phyloP scores from a whole-genome alignment of 1,140 invertebrate species.

The Psix sp. region DNA sequence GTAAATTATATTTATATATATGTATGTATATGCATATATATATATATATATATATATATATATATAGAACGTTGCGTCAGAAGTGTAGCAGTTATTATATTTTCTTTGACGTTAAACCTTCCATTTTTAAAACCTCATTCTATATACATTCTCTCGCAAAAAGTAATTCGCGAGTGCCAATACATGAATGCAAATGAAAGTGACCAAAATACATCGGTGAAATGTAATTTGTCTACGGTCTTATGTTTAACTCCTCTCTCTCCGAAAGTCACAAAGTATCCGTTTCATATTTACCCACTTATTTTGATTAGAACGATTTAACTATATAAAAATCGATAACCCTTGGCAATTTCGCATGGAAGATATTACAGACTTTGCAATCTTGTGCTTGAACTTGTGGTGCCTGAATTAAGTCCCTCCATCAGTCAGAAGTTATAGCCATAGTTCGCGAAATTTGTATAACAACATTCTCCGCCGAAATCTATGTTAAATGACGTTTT shows the following conservation, averaged over 20 bases:
- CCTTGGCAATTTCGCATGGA: conserved; percentile 36
- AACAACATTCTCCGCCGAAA: conserved; percentile 27
- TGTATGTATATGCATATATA: no score
- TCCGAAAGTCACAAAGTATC: conserved; percentile 25
- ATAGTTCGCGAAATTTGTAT: conserved; percentile 13
- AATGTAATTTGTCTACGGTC: conserved; percentile 22
- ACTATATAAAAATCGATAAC: conserved; percentile 45
- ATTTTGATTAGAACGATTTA: conserved; percentile 24
- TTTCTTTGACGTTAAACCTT: conserved; percentile 41
- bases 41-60: conserved; percentile 27
- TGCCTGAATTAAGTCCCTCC: conserved; percentile 42
- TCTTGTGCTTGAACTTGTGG: conserved; percentile 27
- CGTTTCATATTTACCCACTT: conserved; percentile 25
- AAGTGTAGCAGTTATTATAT: conserved; percentile 29
- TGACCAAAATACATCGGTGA: conserved; percentile 25
- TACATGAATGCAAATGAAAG: conserved; percentile 19
- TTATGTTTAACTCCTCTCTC: conserved; percentile 12
- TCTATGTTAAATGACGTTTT: conserved; percentile 10
- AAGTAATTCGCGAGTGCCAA: conserved; percentile 4
- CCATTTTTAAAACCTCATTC: conserved; percentile 18
- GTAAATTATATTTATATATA: no score
- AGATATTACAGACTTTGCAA: conserved; percentile 52
- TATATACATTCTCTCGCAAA: conserved; percentile 17
- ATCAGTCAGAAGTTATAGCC: conserved; percentile 3
- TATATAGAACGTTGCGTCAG: conserved; percentile 32